Base-by-base conservation (phyloP, 2,113 vertebrate genomes). In the Triplophysa siluroides region DNA sequence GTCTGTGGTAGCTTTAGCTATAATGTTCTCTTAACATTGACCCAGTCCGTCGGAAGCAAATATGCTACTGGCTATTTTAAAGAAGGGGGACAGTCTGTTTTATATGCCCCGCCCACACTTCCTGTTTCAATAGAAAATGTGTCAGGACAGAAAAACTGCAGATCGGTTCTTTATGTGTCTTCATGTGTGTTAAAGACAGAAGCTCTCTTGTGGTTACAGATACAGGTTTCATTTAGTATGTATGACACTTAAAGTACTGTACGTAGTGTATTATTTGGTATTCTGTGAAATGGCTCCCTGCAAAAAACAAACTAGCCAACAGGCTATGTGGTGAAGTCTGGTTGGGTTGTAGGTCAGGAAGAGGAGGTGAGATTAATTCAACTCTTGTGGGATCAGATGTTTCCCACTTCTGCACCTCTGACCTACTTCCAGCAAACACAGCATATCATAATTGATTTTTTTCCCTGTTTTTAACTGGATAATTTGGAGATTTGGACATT, bases 361-460 rank as follows among this genome's bases (percentile, higher is more conserved):
- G 38, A 41, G 26, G 60, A 58, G 65, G 54, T 73, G 78, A 41
- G 52, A 70, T 61, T 73, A 80, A 73, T 60, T 76, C 33, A 78
- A 66, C 52, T 67, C 13, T 23, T 62, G 18, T 21, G 1, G 26
- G 73, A 83, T 76, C 72, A 71, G 13, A 24, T 68, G 60, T 54
- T 52, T 76, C 24, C 33, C 67, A 52, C 38, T 41, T 24, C 19
- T 21, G 18, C 50, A 77, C 38, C 67, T 41, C 16, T 54, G 18
- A 21, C 24, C 65, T n/a, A 0, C 11, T 18, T 6, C 19, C 8
- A 12, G 50, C 50, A 6, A 2, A 14, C 14, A 52, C 4, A 52
- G 16, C 50, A 52, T 52, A 5, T 12, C 11, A 16, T 18, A 52
- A 52, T 4, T 52, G 4, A 52, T 4, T n/a, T n/a, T n/a, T n/a